Conservation (phyloP, 2,888 invertebrate genomes). For the Cheilosia pagana region DNA sequence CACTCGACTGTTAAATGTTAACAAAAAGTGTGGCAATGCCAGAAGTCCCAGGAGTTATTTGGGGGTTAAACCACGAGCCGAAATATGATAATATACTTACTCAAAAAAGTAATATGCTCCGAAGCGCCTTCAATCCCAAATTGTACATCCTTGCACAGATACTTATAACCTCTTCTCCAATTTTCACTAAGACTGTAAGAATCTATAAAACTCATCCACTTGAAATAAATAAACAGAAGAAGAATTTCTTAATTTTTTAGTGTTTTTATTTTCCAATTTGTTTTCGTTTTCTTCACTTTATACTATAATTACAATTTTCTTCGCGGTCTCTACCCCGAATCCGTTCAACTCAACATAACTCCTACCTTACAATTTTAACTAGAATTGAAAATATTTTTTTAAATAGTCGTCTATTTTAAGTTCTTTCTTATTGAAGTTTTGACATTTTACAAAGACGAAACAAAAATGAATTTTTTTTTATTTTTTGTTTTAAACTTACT, state of each 20-base stretch:
- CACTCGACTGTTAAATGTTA: too few relatives aligned
- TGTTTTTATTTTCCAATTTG: constrained; percentile 49
- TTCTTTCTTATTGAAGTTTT: constrained; percentile 65
- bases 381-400: constrained; percentile 72
- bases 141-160: too few relatives aligned
- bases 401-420: constrained; percentile 57
- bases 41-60: too few relatives aligned
- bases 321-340: constrained; percentile 49
- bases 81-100: too few relatives aligned
- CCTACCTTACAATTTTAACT: constrained; percentile 63
- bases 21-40: too few relatives aligned
- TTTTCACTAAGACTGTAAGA: too few relatives aligned
- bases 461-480: constrained; percentile 64
- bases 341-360: constrained; percentile 62
- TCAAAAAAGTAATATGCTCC: too few relatives aligned
- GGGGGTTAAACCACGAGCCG: too few relatives aligned
- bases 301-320: constrained; percentile 66
- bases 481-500: constrained; percentile 43
- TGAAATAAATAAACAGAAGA: neutral
- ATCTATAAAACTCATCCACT: too few relatives aligned
- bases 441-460: constrained; percentile 75
- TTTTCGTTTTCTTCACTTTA: constrained; percentile 47
- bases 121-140: too few relatives aligned
- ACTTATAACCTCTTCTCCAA: too few relatives aligned
- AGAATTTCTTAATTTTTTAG: constrained; percentile 26